These are phyloP conservation scores for Synanceia verrucosa DNA, from an alignment of 2,797 vertebrate species.

Conservation along the genomic window DNA sequence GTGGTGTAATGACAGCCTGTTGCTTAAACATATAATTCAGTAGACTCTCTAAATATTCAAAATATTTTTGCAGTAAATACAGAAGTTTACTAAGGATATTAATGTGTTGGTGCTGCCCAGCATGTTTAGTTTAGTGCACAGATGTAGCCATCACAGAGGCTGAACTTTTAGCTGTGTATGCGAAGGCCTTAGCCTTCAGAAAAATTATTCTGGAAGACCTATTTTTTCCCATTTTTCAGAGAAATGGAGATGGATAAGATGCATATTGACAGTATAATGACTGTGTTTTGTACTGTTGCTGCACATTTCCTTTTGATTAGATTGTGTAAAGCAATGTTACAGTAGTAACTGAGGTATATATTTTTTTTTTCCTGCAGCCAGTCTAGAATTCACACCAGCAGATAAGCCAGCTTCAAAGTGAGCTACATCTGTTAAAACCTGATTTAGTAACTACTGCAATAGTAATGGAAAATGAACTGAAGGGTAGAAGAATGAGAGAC, in stretches of 20 bases:
- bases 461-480: conserved; percentile 4
- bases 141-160: background rate
- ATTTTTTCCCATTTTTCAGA: conserved; percentile 4
- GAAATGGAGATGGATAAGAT: background rate
- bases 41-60: background rate
- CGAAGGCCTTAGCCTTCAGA: no score
- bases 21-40: background rate
- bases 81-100: background rate
- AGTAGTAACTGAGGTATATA: background rate
- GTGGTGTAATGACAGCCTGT: background rate
- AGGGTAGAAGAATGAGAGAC: conserved; percentile 29
- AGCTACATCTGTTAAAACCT: background rate
- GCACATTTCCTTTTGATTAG: conserved; percentile 17
- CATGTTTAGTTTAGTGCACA: background rate
- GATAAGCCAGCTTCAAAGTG: background rate
- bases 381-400: background rate
- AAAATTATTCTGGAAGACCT: no score
- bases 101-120: background rate
- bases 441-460: conserved; percentile 1
- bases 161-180: background rate
- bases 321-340: background rate
- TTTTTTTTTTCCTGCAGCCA: background rate
- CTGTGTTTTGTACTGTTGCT: background rate
- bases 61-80: background rate
- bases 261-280: no score